Evolutionary conservation across 2,888 invertebrate species (phyloP).

Genomic region (Vesta saturnalis): DNA sequence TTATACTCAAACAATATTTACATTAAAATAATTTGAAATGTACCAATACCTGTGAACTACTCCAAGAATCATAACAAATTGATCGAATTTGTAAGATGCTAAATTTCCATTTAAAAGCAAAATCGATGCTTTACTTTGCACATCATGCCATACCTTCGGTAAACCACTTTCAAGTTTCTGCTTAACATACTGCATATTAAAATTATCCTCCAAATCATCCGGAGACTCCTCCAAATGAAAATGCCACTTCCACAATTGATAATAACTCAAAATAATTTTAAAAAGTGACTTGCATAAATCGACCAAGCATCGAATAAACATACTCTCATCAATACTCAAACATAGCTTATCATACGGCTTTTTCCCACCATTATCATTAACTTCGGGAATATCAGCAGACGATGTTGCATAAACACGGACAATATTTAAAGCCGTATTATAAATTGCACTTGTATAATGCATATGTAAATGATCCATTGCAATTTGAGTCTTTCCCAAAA

Average conservation of each 20-base stretch:
- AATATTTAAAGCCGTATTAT: constrained; percentile 75
- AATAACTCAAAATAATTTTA: constrained; percentile 82
- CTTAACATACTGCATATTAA: constrained; percentile 81
- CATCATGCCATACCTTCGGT: constrained; percentile 91
- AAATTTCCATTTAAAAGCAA: constrained; percentile 83
- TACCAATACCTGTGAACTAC: constrained; percentile 76
- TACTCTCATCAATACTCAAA: constrained; percentile 67
- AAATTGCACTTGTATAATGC: constrained; percentile 94
- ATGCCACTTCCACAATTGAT: constrained; percentile 83
- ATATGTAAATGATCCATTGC: constrained; percentile 91
- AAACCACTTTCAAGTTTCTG: constrained; percentile 91
- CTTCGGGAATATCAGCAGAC: constrained; percentile 50
- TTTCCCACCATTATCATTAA: constrained; percentile 65
- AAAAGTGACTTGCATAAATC: constrained; percentile 90
- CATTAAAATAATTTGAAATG: constrained; percentile 27
- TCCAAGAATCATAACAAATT: constrained; percentile 90
- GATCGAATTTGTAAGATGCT: constrained; percentile 91
- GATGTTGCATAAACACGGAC: constrained; percentile 65
- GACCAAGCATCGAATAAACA: constrained; percentile 79
- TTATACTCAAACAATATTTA: not conserved
- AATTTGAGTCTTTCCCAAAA: constrained; percentile 90
- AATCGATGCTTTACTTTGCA: constrained; percentile 88
- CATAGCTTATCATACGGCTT: constrained; percentile 87
- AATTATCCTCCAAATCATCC: constrained; percentile 69
- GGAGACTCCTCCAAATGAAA: constrained; percentile 52